Percentiles rank a stretch among this genome's conserved stretches.
Conservation (phyloP, 2,888 invertebrate species). For the Leucophenga montana region DNA sequence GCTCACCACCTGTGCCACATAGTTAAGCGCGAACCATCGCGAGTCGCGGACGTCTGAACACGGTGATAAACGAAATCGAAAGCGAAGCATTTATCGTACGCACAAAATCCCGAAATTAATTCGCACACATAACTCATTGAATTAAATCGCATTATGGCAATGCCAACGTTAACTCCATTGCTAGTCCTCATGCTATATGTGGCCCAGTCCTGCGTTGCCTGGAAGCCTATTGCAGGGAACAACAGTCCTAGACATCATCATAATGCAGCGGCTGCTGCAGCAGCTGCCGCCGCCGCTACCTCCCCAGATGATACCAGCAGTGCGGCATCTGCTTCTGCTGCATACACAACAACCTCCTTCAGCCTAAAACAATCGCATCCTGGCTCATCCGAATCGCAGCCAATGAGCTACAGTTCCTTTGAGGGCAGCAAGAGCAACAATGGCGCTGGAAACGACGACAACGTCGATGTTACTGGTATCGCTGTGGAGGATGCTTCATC, state of each 20-base stretch:
- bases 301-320: constrained; percentile 30
- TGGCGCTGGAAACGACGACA: constrained; percentile 26
- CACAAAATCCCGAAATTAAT: neutral
- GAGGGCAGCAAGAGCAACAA: constrained; percentile 41
- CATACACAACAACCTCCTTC: constrained; percentile 51
- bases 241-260: neutral
- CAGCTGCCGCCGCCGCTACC: constrained; percentile 54
- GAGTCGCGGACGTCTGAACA: constrained; percentile 41
- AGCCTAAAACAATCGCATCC: constrained; percentile 71
- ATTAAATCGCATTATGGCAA: neutral
- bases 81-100: neutral
- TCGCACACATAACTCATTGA: neutral
- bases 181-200: neutral
- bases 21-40: constrained; percentile 45
- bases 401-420: constrained; percentile 52
- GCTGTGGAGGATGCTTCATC: neutral
- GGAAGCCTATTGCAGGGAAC: constrained; percentile 64
- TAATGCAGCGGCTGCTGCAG: constrained; percentile 46
- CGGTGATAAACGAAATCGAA: neutral
- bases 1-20: constrained; percentile 16
- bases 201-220: constrained; percentile 37
- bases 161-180: neutral
- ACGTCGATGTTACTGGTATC: constrained; percentile 38
- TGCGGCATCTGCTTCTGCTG: constrained; percentile 38
- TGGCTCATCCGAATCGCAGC: constrained; percentile 50